Conservation (phyloP, 2,797 vertebrate species). For the Rhabdomys pumilio region DNA sequence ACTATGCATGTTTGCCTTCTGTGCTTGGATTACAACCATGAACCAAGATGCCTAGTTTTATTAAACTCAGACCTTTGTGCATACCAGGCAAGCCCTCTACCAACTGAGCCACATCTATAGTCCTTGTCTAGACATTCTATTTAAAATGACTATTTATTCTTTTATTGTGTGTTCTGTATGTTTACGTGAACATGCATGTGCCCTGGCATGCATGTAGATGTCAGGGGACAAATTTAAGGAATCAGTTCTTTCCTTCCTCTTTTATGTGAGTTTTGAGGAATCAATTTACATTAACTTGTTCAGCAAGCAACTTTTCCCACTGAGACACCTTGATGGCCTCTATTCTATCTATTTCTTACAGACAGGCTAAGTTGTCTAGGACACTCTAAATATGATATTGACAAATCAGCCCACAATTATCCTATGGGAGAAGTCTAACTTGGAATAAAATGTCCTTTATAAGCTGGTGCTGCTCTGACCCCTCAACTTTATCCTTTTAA, state of each 20-base stretch:
- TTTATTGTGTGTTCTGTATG: not conserved
- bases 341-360: not conserved
- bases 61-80: not conserved
- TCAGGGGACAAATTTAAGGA: not conserved
- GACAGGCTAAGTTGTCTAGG: not conserved
- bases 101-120: not conserved
- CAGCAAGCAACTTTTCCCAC: not conserved
- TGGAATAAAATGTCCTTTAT: not conserved
- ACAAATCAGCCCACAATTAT: not conserved
- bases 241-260: not conserved
- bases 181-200: not conserved
- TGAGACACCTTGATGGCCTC: not conserved
- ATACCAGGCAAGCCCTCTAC: too few species aligned
- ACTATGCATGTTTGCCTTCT: not conserved
- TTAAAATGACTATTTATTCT: not conserved
- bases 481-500: not conserved
- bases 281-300: not conserved
- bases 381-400: not conserved
- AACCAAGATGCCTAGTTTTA: not conserved
- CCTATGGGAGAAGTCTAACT: not conserved
- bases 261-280: not conserved
- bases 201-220: not conserved
- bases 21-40: not conserved
- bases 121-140: not conserved
- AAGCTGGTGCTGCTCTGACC: constrained; percentile 1